Evolutionary conservation across 2,888 invertebrate species (phyloP), one percentile per base, ranked within the genome.

Genomic region (Pachliopta kotzebuea): DNA sequence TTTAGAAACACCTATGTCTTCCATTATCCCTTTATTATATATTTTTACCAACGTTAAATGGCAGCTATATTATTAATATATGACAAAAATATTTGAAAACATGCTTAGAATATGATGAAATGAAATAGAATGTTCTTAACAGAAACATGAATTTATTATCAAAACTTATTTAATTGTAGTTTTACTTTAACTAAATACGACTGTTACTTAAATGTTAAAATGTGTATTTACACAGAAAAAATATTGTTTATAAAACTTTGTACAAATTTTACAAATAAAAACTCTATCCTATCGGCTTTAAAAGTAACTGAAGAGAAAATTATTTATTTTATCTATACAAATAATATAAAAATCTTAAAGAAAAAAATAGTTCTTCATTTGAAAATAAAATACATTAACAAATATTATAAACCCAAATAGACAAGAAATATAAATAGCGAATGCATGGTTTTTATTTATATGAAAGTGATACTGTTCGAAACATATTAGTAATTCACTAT

Each of bases 131-230:
- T 57, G 17, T 14, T 42, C 37, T 23, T 53, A 42, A 60, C 66
- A 60, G 45, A 66, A 64, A 62, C 61, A 62, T 62, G 21, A 42
- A 50, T 62, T 62, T 66, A 62, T 62, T 66, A 31, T 59, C 56
- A 6, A 50, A 52, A 21, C 50, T 52, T 52, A 21, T 21, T 21
- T 52, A 37, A 52, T 14, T 23, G 11, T 52, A 52, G 9, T 21
- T n/a, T 1, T n/a, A 8, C 45, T n/a, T 6, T 6, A 37, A 37
- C 8, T 45, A 18, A n/a, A n/a, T 45, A 37, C n/a, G n/a, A 45
- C 37, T 37, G 11, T 37, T 14, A 37, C 11, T 45, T 7, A n/a
- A 45, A n/a, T 45, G 18, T n/a, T 18, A 0, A 45, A 45, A 45
- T 45, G 4, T 21, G 50, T 52, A 52, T 52, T 52, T 52, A 52